These are phyloP conservation scores for Saturnia pavonia DNA, from an alignment of 2,888 invertebrate species.

Conservation along the genomic window DNA sequence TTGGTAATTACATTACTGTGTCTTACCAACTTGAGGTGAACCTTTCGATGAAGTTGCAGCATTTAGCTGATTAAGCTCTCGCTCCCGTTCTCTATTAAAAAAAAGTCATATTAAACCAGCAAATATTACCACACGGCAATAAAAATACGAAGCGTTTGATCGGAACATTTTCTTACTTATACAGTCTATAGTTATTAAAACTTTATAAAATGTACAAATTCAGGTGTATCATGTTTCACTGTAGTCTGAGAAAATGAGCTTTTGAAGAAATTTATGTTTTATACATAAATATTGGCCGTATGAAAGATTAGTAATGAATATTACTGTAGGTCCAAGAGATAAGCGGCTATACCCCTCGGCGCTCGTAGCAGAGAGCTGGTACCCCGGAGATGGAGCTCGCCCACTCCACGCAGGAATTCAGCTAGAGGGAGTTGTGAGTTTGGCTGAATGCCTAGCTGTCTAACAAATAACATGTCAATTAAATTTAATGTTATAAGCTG, in stretches of 20 bases:
- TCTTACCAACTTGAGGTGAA: constrained; percentile 26
- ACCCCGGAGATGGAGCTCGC: constrained; percentile 84
- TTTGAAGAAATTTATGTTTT: neutral
- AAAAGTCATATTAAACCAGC: neutral
- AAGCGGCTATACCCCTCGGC: constrained; percentile 59
- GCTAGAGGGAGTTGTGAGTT: constrained; percentile 53
- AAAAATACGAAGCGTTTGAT: neutral
- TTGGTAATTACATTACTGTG: neutral
- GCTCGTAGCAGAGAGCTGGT: constrained; percentile 85
- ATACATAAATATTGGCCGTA: neutral
- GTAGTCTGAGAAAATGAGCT: no score
- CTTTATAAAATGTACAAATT: no score
- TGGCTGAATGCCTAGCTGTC: constrained; percentile 60
- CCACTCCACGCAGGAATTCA: constrained; percentile 84
- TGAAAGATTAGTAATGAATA: constrained; percentile 20
- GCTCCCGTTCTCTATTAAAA: constrained; percentile 42
- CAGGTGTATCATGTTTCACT: no score
- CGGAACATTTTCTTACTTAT: neutral
- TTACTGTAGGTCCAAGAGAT: constrained; percentile 63
- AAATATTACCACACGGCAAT: neutral
- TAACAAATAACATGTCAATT: constrained; percentile 27
- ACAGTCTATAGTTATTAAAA: no score
- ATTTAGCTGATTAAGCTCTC: constrained; percentile 27
- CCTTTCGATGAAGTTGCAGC: constrained; percentile 33
- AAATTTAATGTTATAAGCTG: neutral